These are phyloP conservation scores for Edolisoma coerulescens DNA, from an alignment of 2,113 vertebrate species.

Conservation along the genomic window DNA sequence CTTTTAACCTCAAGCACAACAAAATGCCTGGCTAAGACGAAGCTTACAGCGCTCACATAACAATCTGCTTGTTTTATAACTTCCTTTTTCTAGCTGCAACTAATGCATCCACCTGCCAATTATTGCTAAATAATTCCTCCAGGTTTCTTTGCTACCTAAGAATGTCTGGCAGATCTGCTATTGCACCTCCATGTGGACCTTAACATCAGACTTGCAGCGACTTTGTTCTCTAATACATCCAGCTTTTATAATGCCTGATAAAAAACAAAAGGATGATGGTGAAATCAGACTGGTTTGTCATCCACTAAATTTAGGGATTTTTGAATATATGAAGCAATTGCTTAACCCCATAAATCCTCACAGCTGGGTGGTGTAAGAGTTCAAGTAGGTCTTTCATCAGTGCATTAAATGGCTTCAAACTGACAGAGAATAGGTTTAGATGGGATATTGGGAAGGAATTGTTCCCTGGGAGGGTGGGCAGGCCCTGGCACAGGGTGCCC, in stretches of 20 bases:
- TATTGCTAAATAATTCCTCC: not conserved
- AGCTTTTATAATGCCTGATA: not conserved
- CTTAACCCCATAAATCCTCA: not conserved
- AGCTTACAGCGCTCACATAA: not conserved
- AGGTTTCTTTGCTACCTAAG: not conserved
- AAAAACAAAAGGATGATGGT: not conserved
- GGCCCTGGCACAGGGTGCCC: not conserved
- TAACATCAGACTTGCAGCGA: not conserved
- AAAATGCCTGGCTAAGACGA: not conserved
- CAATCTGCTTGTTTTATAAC: not conserved
- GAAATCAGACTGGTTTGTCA: not conserved
- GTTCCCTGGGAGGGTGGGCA: not conserved
- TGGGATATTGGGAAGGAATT: not conserved
- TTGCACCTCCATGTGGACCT: not conserved
- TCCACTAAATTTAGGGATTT: not conserved
- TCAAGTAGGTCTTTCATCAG: not conserved
- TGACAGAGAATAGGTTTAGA: fast-evolving
- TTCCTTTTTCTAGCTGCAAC: not conserved
- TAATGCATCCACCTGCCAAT: not conserved
- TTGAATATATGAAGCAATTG: not conserved
- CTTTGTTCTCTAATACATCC: not conserved
- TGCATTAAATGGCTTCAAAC: not conserved
- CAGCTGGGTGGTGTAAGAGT: not conserved
- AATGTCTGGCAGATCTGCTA: not conserved
- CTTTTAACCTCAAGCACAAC: not conserved